These are phyloP conservation scores for Sapayoa aenigma DNA, from an alignment of 2,113 vertebrate species.

Conservation along the genomic window DNA sequence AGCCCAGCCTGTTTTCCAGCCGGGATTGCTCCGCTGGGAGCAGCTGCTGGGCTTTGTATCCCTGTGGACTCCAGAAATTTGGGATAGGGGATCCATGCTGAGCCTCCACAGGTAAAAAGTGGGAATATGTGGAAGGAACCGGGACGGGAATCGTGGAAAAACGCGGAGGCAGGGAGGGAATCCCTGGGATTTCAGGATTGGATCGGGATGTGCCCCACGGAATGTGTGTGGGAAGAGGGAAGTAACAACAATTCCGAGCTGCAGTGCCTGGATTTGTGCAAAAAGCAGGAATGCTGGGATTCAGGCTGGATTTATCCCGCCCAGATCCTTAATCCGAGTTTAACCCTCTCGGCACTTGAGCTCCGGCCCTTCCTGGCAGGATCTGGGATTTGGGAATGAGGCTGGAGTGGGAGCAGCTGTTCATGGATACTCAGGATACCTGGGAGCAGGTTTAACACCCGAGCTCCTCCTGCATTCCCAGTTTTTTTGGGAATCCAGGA, in stretches of 20 bases:
- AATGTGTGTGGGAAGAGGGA: not conserved
- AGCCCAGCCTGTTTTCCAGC: not conserved
- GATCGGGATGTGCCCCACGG: not conserved
- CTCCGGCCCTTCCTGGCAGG: too few species aligned
- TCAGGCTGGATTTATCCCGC: not conserved
- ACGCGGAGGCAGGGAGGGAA: not conserved
- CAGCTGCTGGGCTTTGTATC: not conserved
- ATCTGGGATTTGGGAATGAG: not conserved
- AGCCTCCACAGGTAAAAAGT: not conserved
- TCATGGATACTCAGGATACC: too few species aligned
- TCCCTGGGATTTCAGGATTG: not conserved
- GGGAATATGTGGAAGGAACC: rapidly evolving
- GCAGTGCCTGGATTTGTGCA: not conserved
- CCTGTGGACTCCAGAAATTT: not conserved
- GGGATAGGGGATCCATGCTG: not conserved
- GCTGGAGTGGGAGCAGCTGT: too few species aligned
- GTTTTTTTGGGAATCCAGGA: too few species aligned
- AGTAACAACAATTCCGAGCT: too few species aligned
- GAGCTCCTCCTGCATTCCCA: too few species aligned
- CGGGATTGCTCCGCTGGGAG: not conserved
- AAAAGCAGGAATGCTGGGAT: too few species aligned
- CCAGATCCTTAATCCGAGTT: not conserved
- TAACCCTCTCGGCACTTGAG: not conserved
- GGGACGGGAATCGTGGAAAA: not conserved
- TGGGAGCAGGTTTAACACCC: too few species aligned